Conservation (phyloP, 2,797 vertebrate species). For the Pogonophryne albipinna region DNA sequence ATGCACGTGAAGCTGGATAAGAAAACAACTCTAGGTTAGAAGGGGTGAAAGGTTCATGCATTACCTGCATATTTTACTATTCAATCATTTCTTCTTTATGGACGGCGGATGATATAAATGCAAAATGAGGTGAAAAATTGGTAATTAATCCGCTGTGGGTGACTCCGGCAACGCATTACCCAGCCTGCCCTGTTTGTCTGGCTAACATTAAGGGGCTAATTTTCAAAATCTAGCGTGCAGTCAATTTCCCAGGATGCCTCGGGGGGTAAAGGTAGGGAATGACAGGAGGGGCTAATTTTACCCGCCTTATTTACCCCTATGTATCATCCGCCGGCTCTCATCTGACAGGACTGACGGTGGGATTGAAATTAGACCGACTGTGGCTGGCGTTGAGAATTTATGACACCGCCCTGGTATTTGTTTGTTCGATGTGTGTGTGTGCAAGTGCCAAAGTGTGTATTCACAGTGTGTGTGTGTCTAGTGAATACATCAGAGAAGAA, state of each 20-base stretch:
- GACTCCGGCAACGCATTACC: slow-evolving; percentile 91
- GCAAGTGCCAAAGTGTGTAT: slow-evolving; percentile 7
- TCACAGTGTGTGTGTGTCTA: slow-evolving; percentile 21
- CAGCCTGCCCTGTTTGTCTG: slow-evolving; percentile 88
- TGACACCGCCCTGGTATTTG: slow-evolving; percentile 90
- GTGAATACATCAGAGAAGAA: slow-evolving; percentile 55
- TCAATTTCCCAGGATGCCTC: slow-evolving; percentile 98
- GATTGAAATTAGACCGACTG: slow-evolving; percentile 91
- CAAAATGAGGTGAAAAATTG: slow-evolving; percentile 91
- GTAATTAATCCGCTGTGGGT: slow-evolving; percentile 95
- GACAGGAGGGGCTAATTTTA: slow-evolving; percentile 95
- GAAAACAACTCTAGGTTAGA: slow-evolving; percentile 17
- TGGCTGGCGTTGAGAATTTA: slow-evolving; percentile 93
- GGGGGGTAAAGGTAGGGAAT: slow-evolving; percentile 94
- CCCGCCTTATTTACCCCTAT: slow-evolving; percentile 99
- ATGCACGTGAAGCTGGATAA: slow-evolving; percentile 14
- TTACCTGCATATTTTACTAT: slow-evolving; percentile 55
- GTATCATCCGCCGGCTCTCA: slow-evolving; percentile 94
- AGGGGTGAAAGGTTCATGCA: slow-evolving; percentile 43
- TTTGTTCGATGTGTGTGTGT: slow-evolving; percentile 56
- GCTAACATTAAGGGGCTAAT: slow-evolving; percentile 99
- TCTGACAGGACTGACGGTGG: slow-evolving; percentile 92
- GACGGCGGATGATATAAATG: slow-evolving; percentile 67
- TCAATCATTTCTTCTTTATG: slow-evolving; percentile 64
- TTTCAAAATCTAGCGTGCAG: slow-evolving; percentile 99